Evolutionary conservation across 2,797 vertebrate species (phyloP), one percentile per base, ranked within the genome.

Genomic region (Chrosomus eos): DNA sequence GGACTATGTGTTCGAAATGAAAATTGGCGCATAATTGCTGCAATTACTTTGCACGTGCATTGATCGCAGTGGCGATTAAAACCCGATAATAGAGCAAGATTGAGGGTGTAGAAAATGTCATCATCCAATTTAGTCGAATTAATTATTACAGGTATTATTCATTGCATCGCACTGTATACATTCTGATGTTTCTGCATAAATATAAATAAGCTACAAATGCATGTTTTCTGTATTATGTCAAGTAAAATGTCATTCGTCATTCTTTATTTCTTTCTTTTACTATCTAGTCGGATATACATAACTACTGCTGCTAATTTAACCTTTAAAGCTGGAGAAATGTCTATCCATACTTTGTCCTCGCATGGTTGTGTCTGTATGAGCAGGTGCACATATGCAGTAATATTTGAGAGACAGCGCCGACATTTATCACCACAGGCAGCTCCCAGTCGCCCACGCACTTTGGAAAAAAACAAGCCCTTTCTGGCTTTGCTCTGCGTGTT

Each of bases 391-490:
- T 31, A 83, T 80, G 80, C 84, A 23, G 75, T 40, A 45, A 75
- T 75, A 78, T 38, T 80, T 73, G 75, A 88, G 86, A 79, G 74
- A 74, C 62, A 80, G 74, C 83, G 67, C 76, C 83, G 83, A 85
- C 83, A 86, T 82, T 80, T 83, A 88, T 87, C 53, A 80, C 68
- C 88, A 26, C 45, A 85, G 84, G 83, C 88, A 89, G 87, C 80
- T 85, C 64, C 72, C 33, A 43, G 67, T 70, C 84, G 64, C 89
- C 88, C 85, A 89, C 88, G 80, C 85, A 72, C 86, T 48, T 80
- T 51, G n/a, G 18, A 14, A 40, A 45, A 78, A 51, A 43, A 48
- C 71, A 82, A 86, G 68, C 76, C 75, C 55, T 79, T 76, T 74
- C 58, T 76, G 33, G 80, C 75, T 64, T 38, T 80, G 67, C 66